phyloP scores from a whole-genome alignment of 2,797 vertebrate genomes.

The Eidolon dupreanum region DNA sequence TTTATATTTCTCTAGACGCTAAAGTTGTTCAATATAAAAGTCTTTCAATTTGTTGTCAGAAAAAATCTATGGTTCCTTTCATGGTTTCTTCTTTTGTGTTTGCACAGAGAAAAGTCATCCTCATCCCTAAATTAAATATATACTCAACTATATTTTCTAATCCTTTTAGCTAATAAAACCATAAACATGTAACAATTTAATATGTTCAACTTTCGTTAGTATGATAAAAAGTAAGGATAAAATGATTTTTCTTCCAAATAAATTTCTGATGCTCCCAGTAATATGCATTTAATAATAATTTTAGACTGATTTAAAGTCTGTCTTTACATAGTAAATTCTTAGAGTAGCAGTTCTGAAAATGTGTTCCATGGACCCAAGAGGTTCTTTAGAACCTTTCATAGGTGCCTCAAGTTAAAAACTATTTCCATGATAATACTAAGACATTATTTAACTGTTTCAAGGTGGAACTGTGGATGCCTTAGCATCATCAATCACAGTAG shows the following conservation, averaged over 20 bases:
- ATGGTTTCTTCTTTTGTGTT: background rate
- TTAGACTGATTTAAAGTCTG: slow-evolving; percentile 2
- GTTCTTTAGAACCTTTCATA: background rate
- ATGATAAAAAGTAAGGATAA: background rate
- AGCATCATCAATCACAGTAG: background rate
- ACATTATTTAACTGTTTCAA: background rate
- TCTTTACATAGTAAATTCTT: slow-evolving; percentile 12
- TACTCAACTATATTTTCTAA: background rate
- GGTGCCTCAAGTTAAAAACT: background rate
- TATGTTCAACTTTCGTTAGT: background rate
- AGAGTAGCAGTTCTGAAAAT: background rate
- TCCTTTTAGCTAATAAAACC: background rate
- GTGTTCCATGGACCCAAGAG: background rate
- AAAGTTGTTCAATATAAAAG: background rate
- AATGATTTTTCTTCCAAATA: background rate
- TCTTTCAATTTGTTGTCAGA: background rate
- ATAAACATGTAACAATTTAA: background rate
- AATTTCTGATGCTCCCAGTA: background rate
- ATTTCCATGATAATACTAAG: background rate
- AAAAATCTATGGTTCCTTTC: background rate
- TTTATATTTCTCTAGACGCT: background rate
- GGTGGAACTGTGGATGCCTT: background rate
- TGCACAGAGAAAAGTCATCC: background rate
- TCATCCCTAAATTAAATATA: background rate
- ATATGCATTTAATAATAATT: slow-evolving; percentile 13